Conservation (phyloP, 37 sponge, comb jelly and placozoan species). For the Hexactinellida sp. region DNA sequence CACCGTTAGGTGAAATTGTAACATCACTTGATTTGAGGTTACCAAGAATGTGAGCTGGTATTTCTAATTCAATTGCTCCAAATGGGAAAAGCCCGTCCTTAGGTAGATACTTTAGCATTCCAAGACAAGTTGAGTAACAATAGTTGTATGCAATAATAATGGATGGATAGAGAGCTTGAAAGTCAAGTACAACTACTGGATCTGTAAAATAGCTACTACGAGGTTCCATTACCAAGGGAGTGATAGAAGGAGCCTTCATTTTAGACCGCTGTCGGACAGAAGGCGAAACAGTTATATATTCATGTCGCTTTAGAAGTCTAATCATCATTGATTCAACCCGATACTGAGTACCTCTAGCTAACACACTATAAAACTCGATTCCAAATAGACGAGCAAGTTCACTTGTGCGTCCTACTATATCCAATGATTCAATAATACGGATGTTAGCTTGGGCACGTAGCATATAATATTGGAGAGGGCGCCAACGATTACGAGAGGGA, state of each 20-base stretch:
- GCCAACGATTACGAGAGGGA: constrained; percentile 18
- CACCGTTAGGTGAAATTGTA: constrained; percentile 79
- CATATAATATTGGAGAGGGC: constrained; percentile 68
- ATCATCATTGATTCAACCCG: constrained; percentile 96
- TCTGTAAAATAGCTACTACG: constrained; percentile 79
- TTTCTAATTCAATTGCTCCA: constrained; percentile 39
- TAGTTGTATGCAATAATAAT: constrained; percentile 95
- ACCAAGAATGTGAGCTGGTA: constrained; percentile 27
- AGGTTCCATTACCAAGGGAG: constrained; percentile 87
- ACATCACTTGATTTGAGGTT: constrained; percentile 20
- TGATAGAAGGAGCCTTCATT: constrained; percentile 84
- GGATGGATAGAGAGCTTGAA: constrained; percentile 95
- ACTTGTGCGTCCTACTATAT: constrained; percentile 82
- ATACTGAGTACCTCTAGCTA: constrained; percentile 80
- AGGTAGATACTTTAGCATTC: constrained; percentile 42
- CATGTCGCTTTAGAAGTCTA: constrained; percentile 68
- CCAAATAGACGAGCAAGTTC: constrained; percentile 96
- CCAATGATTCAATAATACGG: constrained; percentile 56
- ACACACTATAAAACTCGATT: constrained; percentile 76
- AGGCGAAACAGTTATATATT: constrained; percentile 77
- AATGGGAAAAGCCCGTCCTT: constrained; percentile 47
- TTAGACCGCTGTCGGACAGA: constrained; percentile 83
- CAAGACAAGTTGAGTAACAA: constrained; percentile 94
- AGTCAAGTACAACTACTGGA: constrained; percentile 94
- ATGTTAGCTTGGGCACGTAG: constrained; percentile 48